phyloP scores from a whole-genome alignment of 2,888 invertebrate species.

The Diadegma fenestrale region DNA sequence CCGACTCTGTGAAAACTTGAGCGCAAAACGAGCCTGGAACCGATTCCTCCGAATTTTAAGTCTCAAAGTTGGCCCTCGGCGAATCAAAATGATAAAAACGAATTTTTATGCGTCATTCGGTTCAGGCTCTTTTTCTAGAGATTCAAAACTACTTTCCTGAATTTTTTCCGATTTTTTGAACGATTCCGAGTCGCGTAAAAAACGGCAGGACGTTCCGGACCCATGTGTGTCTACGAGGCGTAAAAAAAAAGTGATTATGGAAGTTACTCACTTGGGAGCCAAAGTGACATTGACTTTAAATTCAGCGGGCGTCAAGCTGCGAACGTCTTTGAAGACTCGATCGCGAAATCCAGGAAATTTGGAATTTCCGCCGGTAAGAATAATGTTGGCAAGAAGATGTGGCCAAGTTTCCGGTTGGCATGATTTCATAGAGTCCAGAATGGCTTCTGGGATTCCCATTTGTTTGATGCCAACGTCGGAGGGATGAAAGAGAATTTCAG shows the following conservation, averaged over 20 bases:
- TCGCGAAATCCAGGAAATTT: slow-evolving; percentile 94
- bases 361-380: slow-evolving; percentile 93
- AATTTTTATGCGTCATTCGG: no score
- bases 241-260: no score
- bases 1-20: not conserved
- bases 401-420: slow-evolving; percentile 92
- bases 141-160: no score
- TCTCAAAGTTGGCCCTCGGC: no score
- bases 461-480: slow-evolving; percentile 96
- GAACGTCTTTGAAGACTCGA: slow-evolving; percentile 91
- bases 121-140: no score
- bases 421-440: slow-evolving; percentile 90
- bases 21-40: not conserved
- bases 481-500: slow-evolving; percentile 97
- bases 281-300: slow-evolving; percentile 91
- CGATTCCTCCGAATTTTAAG: not conserved
- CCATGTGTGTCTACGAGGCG: no score
- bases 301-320: slow-evolving; percentile 92
- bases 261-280: slow-evolving; percentile 88
- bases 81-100: no score
- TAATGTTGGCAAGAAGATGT: slow-evolving; percentile 92
- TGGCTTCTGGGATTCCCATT: slow-evolving; percentile 97
- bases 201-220: no score
- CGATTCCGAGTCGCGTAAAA: no score
- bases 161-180: no score